These are phyloP conservation scores for Tragelaphus imberbis DNA, from an alignment of 2,113 vertebrate genomes.

Conservation along the genomic window DNA sequence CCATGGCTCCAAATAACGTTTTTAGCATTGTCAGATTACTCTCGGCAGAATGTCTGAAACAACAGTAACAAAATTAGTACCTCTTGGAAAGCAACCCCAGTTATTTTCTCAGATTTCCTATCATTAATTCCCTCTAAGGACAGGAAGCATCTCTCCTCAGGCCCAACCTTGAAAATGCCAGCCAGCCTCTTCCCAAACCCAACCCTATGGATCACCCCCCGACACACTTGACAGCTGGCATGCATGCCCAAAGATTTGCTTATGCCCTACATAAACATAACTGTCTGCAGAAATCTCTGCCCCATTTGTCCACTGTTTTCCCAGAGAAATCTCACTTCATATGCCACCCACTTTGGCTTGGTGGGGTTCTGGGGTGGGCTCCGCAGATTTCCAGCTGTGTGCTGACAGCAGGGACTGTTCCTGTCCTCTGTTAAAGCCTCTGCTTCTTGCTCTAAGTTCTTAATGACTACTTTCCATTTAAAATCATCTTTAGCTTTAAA, in stretches of 20 bases:
- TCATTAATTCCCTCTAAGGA: conserved; percentile 33
- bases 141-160: neutral
- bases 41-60: neutral
- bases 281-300: conserved; percentile 15
- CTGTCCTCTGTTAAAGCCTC: conserved; percentile 35
- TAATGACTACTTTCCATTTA: conserved; percentile 62
- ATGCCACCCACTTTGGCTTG: neutral
- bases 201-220: neutral
- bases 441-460: conserved; percentile 61
- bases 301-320: neutral
- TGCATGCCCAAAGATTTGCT: neutral
- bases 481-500: conserved; percentile 53
- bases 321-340: neutral
- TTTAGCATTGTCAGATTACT: neutral
- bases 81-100: conserved; percentile 2
- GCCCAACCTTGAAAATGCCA: neutral
- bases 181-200: neutral
- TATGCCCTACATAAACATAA: neutral
- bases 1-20: neutral
- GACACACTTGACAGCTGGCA: neutral
- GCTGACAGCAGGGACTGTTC: conserved; percentile 26
- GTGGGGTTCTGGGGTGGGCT: neutral
- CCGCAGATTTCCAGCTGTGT: neutral
- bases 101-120: conserved; percentile 44
- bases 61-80: conserved; percentile 31